These are phyloP conservation scores for Magallana ariakensis DNA, from an alignment of 1,140 invertebrate genomes.

Conservation along the genomic window DNA sequence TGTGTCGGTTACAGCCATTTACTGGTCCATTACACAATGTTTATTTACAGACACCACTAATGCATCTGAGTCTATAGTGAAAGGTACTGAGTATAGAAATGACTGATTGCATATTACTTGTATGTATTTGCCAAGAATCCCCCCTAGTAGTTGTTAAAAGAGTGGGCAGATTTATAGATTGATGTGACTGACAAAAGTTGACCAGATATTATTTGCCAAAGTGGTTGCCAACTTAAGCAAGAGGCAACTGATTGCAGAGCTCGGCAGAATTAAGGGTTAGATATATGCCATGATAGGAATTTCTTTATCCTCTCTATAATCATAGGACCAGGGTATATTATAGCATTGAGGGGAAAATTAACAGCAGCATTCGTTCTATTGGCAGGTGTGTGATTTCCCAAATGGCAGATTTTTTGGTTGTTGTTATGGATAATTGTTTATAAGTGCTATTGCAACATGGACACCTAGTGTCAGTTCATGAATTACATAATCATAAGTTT, in stretches of 20 bases:
- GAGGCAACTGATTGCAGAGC: not conserved
- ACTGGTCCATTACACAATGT: not conserved
- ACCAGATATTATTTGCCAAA: not conserved
- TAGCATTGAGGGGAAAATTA: too few species aligned
- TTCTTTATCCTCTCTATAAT: too few species aligned
- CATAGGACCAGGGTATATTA: too few species aligned
- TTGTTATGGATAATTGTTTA: too few species aligned
- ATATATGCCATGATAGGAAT: too few species aligned
- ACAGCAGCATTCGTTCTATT: too few species aligned
- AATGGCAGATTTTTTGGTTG: too few species aligned
- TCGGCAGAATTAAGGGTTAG: not conserved
- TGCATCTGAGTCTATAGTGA: conserved; percentile 1
- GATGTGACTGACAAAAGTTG: not conserved
- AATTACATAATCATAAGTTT: too few species aligned
- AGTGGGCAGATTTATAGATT: not conserved
- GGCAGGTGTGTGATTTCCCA: too few species aligned
- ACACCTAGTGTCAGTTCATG: too few species aligned
- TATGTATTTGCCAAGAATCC: not conserved
- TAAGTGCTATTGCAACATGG: too few species aligned
- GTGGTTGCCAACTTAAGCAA: not conserved
- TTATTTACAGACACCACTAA: conserved; percentile 32
- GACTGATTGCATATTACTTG: conserved; percentile 8
- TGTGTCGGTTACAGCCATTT: not conserved
- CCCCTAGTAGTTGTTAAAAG: not conserved
- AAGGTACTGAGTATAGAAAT: not conserved